Percentiles rank a stretch among this genome's conserved stretches.
phyloP scores from a whole-genome alignment of 1,140 invertebrate genomes.

The Zaprionus tsacasi region DNA sequence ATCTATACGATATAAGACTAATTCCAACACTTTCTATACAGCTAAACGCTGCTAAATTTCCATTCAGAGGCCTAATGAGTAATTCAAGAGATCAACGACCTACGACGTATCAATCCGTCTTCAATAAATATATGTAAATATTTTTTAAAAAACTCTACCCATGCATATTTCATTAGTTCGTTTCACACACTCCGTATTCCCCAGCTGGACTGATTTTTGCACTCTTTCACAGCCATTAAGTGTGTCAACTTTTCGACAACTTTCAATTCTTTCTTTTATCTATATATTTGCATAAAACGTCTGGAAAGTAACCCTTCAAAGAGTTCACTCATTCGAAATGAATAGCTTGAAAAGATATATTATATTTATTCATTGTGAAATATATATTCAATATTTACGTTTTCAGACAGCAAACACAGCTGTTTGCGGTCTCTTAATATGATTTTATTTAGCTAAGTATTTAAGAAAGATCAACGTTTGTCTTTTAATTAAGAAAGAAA shows the following conservation, averaged over 20 bases:
- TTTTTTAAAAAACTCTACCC: conserved; percentile 28
- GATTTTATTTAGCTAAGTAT: not conserved
- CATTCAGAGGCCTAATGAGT: conserved; percentile 11
- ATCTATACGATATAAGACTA: not conserved
- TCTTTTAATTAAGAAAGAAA: not conserved
- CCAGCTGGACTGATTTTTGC: conserved; percentile 32
- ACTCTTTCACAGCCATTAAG: conserved; percentile 54
- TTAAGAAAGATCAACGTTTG: not conserved
- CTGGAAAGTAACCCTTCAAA: not conserved
- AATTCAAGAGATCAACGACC: conserved; percentile 41
- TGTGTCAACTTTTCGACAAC: conserved; percentile 54
- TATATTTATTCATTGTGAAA: conserved; percentile 4
- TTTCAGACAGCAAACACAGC: not conserved
- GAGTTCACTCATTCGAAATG: conserved; percentile 30
- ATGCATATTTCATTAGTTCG: conserved; percentile 43
- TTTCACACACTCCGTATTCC: conserved; percentile 28
- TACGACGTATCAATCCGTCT: not conserved
- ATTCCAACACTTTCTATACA: not conserved
- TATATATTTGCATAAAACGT: conserved; percentile 53
- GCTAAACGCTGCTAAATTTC: not conserved
- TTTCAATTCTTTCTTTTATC: conserved; percentile 61
- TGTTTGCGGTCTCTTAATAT: not conserved
- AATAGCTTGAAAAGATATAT: conserved; percentile 21
- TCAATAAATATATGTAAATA: conserved; percentile 21
- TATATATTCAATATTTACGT: conserved; percentile 38